Evolutionary conservation across 2,797 vertebrate genomes (phyloP).

Genomic region (Ctenopoma kingsleyae): DNA sequence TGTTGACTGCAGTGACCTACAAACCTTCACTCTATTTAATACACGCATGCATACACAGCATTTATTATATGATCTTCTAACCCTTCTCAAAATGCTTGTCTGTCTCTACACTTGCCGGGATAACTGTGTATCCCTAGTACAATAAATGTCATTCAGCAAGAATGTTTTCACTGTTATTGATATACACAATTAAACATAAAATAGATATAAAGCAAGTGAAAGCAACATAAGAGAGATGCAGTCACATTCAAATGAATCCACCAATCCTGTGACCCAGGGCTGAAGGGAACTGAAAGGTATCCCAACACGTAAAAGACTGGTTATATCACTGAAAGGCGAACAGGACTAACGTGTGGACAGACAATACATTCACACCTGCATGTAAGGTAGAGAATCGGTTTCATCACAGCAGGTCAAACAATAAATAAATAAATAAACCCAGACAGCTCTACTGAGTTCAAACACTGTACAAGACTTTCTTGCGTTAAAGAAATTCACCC

Average conservation of each 20-base stretch:
- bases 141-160: neutral
- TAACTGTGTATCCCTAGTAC: neutral
- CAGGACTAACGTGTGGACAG: neutral
- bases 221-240: neutral
- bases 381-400: neutral
- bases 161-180: neutral
- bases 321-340: neutral
- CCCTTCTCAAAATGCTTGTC: too few species aligned
- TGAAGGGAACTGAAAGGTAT: neutral
- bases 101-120: too few species aligned
- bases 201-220: neutral
- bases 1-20: too few species aligned
- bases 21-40: too few species aligned
- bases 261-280: neutral
- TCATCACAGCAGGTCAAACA: constrained; percentile 10
- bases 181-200: neutral
- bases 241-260: neutral
- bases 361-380: neutral
- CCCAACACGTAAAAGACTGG: constrained; percentile 8
- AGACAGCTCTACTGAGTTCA: neutral
- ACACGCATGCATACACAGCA: too few species aligned
- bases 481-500: constrained; percentile 3
- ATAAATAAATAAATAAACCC: neutral
- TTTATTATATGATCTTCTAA: too few species aligned
- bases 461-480: neutral